Conservation (phyloP, 2,888 invertebrate species). For the Blastobasis adustella region DNA sequence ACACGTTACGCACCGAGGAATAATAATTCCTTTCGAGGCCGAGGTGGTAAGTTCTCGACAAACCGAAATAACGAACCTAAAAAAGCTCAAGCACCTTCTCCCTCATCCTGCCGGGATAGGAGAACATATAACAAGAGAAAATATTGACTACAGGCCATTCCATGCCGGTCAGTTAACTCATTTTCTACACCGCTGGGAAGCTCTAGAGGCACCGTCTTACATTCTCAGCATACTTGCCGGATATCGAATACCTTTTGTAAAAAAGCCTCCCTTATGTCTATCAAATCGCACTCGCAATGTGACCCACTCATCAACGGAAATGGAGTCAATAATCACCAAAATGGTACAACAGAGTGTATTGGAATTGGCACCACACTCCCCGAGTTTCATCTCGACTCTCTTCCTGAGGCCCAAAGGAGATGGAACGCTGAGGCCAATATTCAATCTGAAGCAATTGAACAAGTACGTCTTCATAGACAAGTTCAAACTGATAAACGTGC, state of each 20-base stretch:
- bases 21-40: neutral
- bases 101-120: too few relatives aligned
- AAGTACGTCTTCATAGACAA: slow-evolving; percentile 4
- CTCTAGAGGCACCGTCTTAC: neutral
- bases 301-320: neutral
- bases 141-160: neutral
- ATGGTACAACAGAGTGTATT: neutral
- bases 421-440: slow-evolving; percentile 13
- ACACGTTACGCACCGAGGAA: neutral
- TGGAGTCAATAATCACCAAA: too few relatives aligned
- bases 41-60: neutral
- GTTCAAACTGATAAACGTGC: slow-evolving; percentile 7
- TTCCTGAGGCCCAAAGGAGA: slow-evolving; percentile 10
- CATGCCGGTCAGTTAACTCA: neutral
- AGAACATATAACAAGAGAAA: neutral
- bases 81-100: neutral
- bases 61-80: neutral
- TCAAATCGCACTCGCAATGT: neutral
- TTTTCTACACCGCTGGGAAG: neutral
- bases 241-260: neutral
- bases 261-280: neutral
- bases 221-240: neutral
- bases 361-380: neutral
- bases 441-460: slow-evolving; percentile 19
- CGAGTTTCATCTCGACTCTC: slow-evolving; percentile 11